Conservation (phyloP, 2,888 invertebrate genomes). For the Microctonus aethiopoides region DNA sequence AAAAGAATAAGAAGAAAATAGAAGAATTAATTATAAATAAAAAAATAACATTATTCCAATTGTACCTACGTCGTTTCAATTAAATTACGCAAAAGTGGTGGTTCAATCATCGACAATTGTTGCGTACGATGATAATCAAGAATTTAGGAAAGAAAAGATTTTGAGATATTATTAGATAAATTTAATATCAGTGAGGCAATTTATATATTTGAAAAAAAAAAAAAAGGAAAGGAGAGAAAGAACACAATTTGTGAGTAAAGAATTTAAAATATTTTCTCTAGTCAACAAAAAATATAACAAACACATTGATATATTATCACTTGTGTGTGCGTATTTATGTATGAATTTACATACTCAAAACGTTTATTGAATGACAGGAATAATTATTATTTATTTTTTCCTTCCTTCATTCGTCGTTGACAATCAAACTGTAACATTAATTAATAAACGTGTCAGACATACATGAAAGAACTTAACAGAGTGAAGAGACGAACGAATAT, state of each 20-base stretch:
- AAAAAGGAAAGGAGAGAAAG: background rate
- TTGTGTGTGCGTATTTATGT: background rate
- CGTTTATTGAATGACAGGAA: background rate
- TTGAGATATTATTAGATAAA: slow-evolving; percentile 7
- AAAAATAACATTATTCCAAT: slow-evolving; percentile 25
- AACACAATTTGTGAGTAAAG: background rate
- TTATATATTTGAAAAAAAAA: background rate
- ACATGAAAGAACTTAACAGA: background rate
- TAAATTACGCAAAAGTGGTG: slow-evolving; percentile 42
- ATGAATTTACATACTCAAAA: background rate
- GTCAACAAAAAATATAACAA: background rate
- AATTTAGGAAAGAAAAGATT: slow-evolving; percentile 31
- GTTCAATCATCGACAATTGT: background rate
- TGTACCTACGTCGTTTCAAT: slow-evolving; percentile 64
- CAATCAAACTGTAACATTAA: background rate
- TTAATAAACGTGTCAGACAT: background rate
- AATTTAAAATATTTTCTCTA: background rate
- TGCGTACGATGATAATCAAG: background rate
- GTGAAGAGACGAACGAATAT: background rate
- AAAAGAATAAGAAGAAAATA: too few species aligned
- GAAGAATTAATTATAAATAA: too few species aligned
- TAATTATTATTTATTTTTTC: background rate
- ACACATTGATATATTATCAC: background rate
- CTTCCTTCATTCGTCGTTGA: background rate
- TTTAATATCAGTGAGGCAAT: background rate